Evolutionary conservation across 2,888 invertebrate species (phyloP).

Genomic region (Anthophora plumipes): DNA sequence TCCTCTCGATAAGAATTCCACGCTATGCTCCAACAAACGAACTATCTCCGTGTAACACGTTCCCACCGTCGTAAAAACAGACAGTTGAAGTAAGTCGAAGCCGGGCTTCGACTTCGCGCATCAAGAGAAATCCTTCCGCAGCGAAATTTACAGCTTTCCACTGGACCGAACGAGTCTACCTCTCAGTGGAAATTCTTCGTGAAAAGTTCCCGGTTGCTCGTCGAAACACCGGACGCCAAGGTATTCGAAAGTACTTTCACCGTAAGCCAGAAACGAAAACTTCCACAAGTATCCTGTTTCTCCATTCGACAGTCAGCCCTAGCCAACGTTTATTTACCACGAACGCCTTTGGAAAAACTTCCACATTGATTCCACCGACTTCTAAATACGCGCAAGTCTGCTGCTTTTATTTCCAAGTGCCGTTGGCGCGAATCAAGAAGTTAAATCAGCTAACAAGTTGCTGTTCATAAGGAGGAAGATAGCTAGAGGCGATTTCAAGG

Average conservation of each 20-base stretch:
- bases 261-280: constrained; percentile 1
- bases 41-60: not conserved
- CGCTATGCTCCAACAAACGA: not conserved
- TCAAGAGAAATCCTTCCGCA: constrained; percentile 20
- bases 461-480: not conserved
- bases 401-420: constrained; percentile 17
- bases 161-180: not conserved
- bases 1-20: not conserved
- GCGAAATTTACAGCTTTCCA: constrained; percentile 1
- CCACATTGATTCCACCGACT: not conserved
- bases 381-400: not conserved
- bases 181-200: not conserved
- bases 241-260: not conserved
- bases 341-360: not conserved
- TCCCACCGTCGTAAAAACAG: constrained; percentile 5
- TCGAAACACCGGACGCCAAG: not conserved
- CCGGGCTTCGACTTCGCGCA: constrained; percentile 3
- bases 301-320: not conserved
- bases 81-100: not conserved
- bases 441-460: not conserved
- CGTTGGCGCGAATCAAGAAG: constrained; percentile 20
- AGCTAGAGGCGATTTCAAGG: not conserved
- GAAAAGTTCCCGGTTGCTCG: not conserved
- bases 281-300: not conserved
- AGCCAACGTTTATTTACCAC: constrained; percentile 18